A percentile compares a stretch with the other conserved stretches of the same genome.
These are phyloP conservation scores for Periparus ater DNA, from an alignment of 2,797 vertebrate genomes.

Conservation along the genomic window DNA sequence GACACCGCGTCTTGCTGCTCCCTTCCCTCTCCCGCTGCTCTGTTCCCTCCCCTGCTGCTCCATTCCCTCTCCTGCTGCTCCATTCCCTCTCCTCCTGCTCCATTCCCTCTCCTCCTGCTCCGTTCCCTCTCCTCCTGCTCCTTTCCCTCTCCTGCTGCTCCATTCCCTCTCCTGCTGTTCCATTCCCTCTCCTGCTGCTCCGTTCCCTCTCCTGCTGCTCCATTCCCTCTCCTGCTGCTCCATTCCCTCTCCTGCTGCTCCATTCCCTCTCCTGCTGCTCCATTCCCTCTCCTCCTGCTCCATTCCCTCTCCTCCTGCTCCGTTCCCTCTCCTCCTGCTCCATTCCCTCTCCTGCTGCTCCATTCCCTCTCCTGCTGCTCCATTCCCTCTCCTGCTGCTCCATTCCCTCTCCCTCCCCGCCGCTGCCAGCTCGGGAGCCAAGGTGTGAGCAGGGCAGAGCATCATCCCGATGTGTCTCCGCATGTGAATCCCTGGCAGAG, in stretches of 20 bases:
- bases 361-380: accelerated
- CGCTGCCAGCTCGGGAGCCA: accelerated
- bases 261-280: no score
- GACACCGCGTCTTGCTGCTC: no score
- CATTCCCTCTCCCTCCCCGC: not conserved
- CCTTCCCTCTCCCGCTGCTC: not conserved
- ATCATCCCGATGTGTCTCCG: not conserved
- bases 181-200: not conserved
- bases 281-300: not conserved
- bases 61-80: not conserved
- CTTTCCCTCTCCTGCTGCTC: no score
- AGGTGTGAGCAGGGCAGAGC: not conserved
- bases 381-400: not conserved
- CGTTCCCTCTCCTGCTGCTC: no score
- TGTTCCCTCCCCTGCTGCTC: no score
- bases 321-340: accelerated
- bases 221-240: no score
- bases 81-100: no score
- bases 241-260: accelerated
- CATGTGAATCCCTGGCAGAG: accelerated
- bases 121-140: accelerated
- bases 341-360: not conserved
- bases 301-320: accelerated
- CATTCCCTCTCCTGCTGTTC: not conserved
- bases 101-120: no score